A percentile compares a stretch with the other conserved stretches of the same genome.
Conservation (phyloP, 2,888 invertebrate species). For the Ptilodon capucinus region DNA sequence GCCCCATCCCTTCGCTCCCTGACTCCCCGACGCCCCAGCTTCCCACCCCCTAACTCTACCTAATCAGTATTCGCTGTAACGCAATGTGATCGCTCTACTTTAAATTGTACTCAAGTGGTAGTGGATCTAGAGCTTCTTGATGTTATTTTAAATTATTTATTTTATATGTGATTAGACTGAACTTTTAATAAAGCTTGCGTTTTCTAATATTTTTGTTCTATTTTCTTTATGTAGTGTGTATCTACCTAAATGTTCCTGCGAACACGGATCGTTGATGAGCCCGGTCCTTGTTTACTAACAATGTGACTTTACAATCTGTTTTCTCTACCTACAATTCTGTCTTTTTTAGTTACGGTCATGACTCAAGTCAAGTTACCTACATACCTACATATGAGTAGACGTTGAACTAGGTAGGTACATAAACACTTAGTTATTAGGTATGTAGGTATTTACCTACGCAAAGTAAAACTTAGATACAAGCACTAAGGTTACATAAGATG, state of each 20-base stretch:
- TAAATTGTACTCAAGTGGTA: conserved; percentile 62
- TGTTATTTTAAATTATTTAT: conserved; percentile 64
- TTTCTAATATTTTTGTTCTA: conserved; percentile 59
- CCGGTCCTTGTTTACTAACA: conserved; percentile 63
- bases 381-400: no score
- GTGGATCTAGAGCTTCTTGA: conserved; percentile 63
- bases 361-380: no score
- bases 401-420: no score
- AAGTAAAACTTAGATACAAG: no score
- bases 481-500: no score
- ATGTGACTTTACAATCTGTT: conserved; percentile 18
- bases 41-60: conserved; percentile 46
- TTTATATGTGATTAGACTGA: conserved; percentile 75
- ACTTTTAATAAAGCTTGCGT: conserved; percentile 81
- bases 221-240: conserved; percentile 63
- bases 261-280: conserved; percentile 64
- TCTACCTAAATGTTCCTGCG: conserved; percentile 40
- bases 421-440: no score
- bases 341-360: no score
- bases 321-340: conserved; percentile 11
- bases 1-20: conserved; percentile 29
- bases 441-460: no score
- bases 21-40: conserved; percentile 37
- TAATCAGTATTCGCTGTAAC: conserved; percentile 78
- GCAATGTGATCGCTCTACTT: conserved; percentile 75